Evolutionary conservation across 2,888 invertebrate species (phyloP).

Genomic region (Tetragnatha montana): DNA sequence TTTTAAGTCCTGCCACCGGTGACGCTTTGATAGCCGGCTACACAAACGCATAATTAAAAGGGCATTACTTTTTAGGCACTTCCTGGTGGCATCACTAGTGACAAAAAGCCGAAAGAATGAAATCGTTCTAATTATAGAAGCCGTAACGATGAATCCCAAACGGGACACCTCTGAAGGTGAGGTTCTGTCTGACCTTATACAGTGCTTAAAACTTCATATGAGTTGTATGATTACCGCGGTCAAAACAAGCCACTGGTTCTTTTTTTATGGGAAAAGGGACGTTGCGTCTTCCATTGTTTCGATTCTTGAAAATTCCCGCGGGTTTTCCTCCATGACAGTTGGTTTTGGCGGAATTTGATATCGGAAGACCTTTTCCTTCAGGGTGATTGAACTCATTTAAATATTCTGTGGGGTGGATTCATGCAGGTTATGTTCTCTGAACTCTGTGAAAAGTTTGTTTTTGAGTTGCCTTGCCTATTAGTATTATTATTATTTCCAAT

Average conservation of each 20-base stretch:
- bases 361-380: neutral
- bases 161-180: neutral
- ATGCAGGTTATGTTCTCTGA: neutral
- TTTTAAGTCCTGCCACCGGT: neutral
- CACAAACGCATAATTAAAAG: neutral
- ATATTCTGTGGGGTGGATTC: neutral
- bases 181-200: neutral
- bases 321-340: neutral
- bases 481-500: too few species aligned
- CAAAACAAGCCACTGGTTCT: neutral
- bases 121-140: neutral
- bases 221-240: neutral
- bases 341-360: neutral
- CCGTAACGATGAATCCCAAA: neutral
- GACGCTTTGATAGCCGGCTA: neutral
- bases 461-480: too few species aligned
- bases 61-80: neutral
- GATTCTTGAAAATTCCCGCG: neutral
- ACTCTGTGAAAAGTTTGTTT: neutral
- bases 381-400: neutral
- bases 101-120: neutral
- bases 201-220: neutral
- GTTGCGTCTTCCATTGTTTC: neutral
- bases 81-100: neutral
- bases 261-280: neutral